Evolutionary conservation across 2,888 invertebrate genomes (phyloP).

Genomic region (Priocnemis perturbator): DNA sequence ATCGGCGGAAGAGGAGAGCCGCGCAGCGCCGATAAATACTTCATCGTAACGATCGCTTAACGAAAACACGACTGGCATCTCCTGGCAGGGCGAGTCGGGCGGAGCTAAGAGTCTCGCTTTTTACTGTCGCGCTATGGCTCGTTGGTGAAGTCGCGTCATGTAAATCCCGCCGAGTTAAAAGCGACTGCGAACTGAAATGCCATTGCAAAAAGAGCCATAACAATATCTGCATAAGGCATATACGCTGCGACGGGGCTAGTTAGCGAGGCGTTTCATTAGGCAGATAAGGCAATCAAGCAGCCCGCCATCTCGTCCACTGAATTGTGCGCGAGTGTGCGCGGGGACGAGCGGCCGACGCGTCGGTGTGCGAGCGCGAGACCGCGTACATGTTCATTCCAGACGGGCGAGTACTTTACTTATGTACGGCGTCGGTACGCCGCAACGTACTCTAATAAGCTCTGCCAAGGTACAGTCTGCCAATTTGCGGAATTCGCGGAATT

Average conservation of each 20-base stretch:
- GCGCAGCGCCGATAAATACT: not conserved
- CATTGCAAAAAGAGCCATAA: slow-evolving; percentile 68
- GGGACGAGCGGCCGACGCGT: not conserved
- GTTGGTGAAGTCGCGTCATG: slow-evolving; percentile 52
- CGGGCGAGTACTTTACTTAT: slow-evolving; percentile 30
- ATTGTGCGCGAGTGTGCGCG: slow-evolving; percentile 30
- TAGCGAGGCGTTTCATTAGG: slow-evolving; percentile 72
- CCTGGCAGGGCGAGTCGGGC: not conserved
- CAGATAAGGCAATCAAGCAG: slow-evolving; percentile 72
- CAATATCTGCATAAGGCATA: slow-evolving; percentile 65
- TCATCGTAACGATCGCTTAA: slow-evolving; percentile 5
- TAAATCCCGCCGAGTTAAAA: slow-evolving; percentile 59
- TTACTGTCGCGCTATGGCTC: slow-evolving; percentile 29
- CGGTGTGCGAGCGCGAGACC: slow-evolving; percentile 5
- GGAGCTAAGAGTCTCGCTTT: slow-evolving; percentile 28
- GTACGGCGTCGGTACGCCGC: slow-evolving; percentile 14
- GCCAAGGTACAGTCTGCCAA: slow-evolving; percentile 35
- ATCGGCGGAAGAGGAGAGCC: too few species aligned
- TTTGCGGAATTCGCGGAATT: slow-evolving; percentile 42
- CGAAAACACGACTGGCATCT: slow-evolving; percentile 4
- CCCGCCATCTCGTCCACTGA: slow-evolving; percentile 49
- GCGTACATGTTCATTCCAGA: slow-evolving; percentile 31
- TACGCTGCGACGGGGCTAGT: slow-evolving; percentile 60
- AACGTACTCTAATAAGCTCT: slow-evolving; percentile 46
- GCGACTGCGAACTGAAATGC: slow-evolving; percentile 56